phyloP scores from a whole-genome alignment of 2,113 vertebrate species.

The Erpornis zantholeuca region DNA sequence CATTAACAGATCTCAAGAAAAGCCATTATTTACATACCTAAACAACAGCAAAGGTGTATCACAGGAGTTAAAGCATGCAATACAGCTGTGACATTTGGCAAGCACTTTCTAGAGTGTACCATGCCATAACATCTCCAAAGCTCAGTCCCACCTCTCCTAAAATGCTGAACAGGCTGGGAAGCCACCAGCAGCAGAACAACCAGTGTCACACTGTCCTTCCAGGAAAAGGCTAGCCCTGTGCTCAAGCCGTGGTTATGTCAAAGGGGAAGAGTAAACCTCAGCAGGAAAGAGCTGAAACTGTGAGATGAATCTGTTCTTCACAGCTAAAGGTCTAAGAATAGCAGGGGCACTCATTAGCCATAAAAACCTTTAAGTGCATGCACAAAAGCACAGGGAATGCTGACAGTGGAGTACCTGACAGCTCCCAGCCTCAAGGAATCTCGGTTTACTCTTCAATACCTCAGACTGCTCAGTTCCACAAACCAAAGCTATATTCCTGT shows the following conservation, averaged over 20 bases:
- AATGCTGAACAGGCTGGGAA: neutral
- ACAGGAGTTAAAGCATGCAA: neutral
- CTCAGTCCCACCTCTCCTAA: neutral
- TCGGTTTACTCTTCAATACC: neutral
- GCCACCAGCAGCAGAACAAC: neutral
- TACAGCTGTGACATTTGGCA: neutral
- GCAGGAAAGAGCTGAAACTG: neutral
- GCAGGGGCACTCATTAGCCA: neutral
- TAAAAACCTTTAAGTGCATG: rapidly evolving
- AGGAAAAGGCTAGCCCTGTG: neutral
- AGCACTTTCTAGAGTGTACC: neutral
- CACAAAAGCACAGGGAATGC: rapidly evolving
- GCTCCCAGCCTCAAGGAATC: neutral
- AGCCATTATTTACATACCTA: neutral
- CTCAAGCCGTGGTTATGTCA: rapidly evolving
- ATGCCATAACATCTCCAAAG: neutral
- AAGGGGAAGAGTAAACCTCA: neutral
- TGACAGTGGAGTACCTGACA: rapidly evolving
- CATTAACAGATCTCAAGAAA: neutral
- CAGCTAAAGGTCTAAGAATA: neutral
- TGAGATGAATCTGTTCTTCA: neutral
- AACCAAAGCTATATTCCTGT: neutral
- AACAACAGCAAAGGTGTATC: neutral
- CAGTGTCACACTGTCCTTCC: neutral
- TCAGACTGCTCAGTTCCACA: neutral